A percentile compares a stretch with the other conserved stretches of the same genome.
Evolutionary conservation across 1,140 invertebrate species (phyloP).

Genomic region (Oryzaephilus surinamensis): DNA sequence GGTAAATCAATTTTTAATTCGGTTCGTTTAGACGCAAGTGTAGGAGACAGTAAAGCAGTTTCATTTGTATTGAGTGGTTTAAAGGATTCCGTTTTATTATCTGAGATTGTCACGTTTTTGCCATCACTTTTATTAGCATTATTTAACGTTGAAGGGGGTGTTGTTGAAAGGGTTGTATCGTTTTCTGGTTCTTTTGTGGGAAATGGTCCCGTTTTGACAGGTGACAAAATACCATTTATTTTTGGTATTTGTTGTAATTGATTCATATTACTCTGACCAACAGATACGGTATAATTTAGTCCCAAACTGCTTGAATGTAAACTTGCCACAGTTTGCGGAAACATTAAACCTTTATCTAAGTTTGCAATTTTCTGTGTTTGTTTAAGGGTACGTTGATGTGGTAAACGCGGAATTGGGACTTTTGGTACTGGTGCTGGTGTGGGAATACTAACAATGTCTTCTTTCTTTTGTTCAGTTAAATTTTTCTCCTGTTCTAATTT

Average conservation of each 20-base stretch:
- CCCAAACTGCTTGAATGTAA: slow-evolving; percentile 31
- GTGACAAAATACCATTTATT: not conserved
- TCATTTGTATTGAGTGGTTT: too few species aligned
- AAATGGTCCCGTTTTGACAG: not conserved
- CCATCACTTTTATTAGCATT: not conserved
- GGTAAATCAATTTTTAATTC: too few species aligned
- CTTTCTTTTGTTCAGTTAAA: slow-evolving; percentile 5
- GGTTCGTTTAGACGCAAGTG: too few species aligned
- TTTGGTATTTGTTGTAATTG: slow-evolving; percentile 5
- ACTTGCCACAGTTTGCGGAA: slow-evolving; percentile 23
- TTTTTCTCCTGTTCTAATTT: slow-evolving; percentile 24
- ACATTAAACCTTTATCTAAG: slow-evolving; percentile 12
- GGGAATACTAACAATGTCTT: not conserved
- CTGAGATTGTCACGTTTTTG: not conserved
- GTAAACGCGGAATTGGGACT: slow-evolving; percentile 11
- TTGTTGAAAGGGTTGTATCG: not conserved
- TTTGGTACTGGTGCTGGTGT: not conserved
- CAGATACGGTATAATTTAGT: slow-evolving; percentile 32
- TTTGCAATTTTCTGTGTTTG: slow-evolving; percentile 5
- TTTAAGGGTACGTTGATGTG: slow-evolving; percentile 12
- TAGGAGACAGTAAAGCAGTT: too few species aligned
- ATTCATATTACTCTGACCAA: slow-evolving; percentile 16
- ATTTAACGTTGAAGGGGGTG: slow-evolving; percentile 1
- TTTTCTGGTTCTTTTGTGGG: not conserved
- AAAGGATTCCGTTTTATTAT: too few species aligned